These are phyloP conservation scores for Columbina picui DNA, from an alignment of 2,113 vertebrate genomes.

Conservation along the genomic window DNA sequence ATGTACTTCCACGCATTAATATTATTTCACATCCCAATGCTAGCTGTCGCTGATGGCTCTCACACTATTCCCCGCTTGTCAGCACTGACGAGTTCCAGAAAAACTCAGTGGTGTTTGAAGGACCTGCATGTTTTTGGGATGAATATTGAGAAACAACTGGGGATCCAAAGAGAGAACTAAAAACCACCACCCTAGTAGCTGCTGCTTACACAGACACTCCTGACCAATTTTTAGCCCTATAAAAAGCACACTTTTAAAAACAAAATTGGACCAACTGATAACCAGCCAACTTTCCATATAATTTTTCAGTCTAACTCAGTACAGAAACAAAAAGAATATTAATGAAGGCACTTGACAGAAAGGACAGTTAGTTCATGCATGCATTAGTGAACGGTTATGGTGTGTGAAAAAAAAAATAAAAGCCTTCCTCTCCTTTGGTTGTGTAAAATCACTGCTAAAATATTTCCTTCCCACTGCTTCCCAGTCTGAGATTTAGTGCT, in stretches of 20 bases:
- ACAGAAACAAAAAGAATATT: constrained; percentile 61
- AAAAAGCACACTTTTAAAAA: constrained; percentile 32
- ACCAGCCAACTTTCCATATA: constrained; percentile 27
- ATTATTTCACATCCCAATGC: background rate
- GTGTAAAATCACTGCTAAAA: constrained; percentile 44
- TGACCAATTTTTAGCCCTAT: constrained; percentile 1
- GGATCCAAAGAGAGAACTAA: background rate
- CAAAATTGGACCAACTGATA: constrained; percentile 50
- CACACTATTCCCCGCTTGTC: accelerated
- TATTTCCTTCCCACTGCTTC: background rate
- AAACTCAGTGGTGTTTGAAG: background rate
- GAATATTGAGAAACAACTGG: background rate
- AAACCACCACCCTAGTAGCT: background rate
- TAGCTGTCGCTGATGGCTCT: background rate
- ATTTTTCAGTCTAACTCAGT: constrained; percentile 45
- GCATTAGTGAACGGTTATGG: constrained; percentile 60
- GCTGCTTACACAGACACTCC: background rate
- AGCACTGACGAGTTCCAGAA: background rate
- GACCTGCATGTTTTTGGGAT: background rate
- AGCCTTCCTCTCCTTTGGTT: constrained; percentile 10
- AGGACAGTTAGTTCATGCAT: constrained; percentile 65
- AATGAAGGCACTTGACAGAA: constrained; percentile 61
- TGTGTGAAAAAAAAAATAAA: constrained; percentile 53
- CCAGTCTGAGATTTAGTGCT: background rate
- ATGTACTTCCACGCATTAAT: background rate